A percentile compares a stretch with the other conserved stretches of the same genome.
Evolutionary conservation across 1,140 invertebrate genomes (phyloP).

Genomic region (Nebria ingens): DNA sequence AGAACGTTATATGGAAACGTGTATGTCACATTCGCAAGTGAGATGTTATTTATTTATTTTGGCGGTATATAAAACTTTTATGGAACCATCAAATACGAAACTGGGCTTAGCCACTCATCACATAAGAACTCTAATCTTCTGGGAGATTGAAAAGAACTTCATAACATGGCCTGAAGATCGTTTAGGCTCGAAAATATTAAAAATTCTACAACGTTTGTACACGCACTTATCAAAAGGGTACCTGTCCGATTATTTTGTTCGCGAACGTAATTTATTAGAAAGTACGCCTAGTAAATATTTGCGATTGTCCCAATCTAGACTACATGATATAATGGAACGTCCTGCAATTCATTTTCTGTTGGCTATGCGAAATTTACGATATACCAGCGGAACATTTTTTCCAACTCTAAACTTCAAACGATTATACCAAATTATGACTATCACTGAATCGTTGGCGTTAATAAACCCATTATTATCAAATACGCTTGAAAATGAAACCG

Average conservation of each 20-base stretch:
- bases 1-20: conserved; percentile 58
- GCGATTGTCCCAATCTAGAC: conserved; percentile 48
- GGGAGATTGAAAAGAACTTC: conserved; percentile 61
- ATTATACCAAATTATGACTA: conserved; percentile 48
- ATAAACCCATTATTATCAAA: conserved; percentile 36
- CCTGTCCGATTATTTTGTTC: conserved; percentile 62
- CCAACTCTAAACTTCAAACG: conserved; percentile 49
- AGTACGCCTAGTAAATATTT: conserved; percentile 52
- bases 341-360: conserved; percentile 56
- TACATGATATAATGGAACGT: conserved; percentile 56
- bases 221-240: conserved; percentile 41
- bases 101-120: conserved; percentile 51
- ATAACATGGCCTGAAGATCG: conserved; percentile 58
- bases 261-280: conserved; percentile 58
- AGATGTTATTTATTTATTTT: conserved; percentile 54
- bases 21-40: conserved; percentile 55
- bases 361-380: conserved; percentile 53
- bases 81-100: conserved; percentile 45
- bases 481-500: conserved; percentile 17
- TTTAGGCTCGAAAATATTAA: conserved; percentile 51
- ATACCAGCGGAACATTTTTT: conserved; percentile 50
- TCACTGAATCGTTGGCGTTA: conserved; percentile 39
- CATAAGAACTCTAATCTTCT: conserved; percentile 65
- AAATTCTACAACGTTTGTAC: conserved; percentile 45
- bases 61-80: conserved; percentile 53